Evolutionary conservation across 2,797 vertebrate species (phyloP).

Genomic region (Aselliscus stoliczkanus): DNA sequence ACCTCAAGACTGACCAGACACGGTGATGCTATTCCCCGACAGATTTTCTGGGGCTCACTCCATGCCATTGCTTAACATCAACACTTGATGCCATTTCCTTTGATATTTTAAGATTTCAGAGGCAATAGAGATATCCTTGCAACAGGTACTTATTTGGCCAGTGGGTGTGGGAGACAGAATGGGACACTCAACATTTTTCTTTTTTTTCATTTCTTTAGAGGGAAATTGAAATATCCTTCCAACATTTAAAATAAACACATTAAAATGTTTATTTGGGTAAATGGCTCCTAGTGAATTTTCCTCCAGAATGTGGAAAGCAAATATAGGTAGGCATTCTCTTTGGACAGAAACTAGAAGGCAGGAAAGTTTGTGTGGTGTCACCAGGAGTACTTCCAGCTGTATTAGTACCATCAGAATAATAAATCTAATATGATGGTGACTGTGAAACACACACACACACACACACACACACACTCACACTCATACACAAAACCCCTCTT

Average conservation of each 20-base stretch:
- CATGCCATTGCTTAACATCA: conserved; percentile 55
- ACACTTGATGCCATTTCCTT: conserved; percentile 49
- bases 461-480: too few relatives aligned
- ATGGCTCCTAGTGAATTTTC: neutral
- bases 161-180: neutral
- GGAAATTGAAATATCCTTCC: neutral
- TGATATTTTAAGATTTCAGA: conserved; percentile 66
- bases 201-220: neutral
- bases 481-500: neutral
- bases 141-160: neutral
- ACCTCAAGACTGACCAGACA: conserved; percentile 28
- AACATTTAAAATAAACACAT: neutral
- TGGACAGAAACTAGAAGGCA: neutral
- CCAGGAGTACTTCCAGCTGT: conserved; percentile 70
- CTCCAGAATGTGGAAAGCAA: too few relatives aligned
- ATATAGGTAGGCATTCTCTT: neutral
- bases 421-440: conserved; percentile 68
- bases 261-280: neutral
- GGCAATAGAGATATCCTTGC: neutral
- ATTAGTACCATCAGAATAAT: conserved; percentile 76
- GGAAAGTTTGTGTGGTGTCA: conserved; percentile 20
- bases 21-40: neutral
- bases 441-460: neutral
- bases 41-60: conserved; percentile 11
- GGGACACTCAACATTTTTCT: neutral